Base-by-base conservation (phyloP, 2,888 invertebrate genomes). In the Eurois occulta region DNA sequence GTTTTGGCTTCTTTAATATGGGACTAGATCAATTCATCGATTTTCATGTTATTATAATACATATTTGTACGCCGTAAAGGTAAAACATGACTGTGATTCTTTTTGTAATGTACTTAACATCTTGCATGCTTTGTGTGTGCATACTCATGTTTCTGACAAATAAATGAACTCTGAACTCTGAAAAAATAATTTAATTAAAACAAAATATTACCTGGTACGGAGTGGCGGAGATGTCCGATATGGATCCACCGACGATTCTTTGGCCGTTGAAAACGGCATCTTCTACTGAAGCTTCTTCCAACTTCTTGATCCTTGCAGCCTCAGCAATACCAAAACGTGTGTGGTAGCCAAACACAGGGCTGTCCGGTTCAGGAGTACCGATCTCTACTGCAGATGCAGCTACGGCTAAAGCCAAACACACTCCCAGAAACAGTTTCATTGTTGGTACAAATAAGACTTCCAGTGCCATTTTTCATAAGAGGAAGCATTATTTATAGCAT, bases 161-260 rank as follows among this genome's bases (percentile, higher is more conserved):
- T n/a, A n/a, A n/a, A n/a, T n/a, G n/a, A n/a, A n/a, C n/a, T n/a
- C n/a, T n/a, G n/a, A n/a, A n/a, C n/a, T n/a, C n/a, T n/a, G n/a
- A 18, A 32, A 28, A 69, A 24, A 21, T 0, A 68, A 46, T 43
- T 4, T 7, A 46, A 28, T 21, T 41, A 18, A 18, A 71, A 67
- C 18, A 46, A 28, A 60, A 46, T 60, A 10, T 78, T 52, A 94
- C 94, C 91, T 95, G 95, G 84, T 94, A 94, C 7, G 95, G 94
- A n/a, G 90, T 87, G 52, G 89, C 48, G 2, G 90, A 81, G 55
- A 95, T 92, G 67, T 94, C 90, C 52, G 90, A 83, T 5, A 87
- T 5, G 6, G 84, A 77, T 70, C 94, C 94, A 55, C 94, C 94
- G 18, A 93, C 92, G 62, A 94, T 94, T 81, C 92, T 91, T 64